Base-by-base conservation (phyloP, 2,797 vertebrate genomes). In the Morelia viridis region DNA sequence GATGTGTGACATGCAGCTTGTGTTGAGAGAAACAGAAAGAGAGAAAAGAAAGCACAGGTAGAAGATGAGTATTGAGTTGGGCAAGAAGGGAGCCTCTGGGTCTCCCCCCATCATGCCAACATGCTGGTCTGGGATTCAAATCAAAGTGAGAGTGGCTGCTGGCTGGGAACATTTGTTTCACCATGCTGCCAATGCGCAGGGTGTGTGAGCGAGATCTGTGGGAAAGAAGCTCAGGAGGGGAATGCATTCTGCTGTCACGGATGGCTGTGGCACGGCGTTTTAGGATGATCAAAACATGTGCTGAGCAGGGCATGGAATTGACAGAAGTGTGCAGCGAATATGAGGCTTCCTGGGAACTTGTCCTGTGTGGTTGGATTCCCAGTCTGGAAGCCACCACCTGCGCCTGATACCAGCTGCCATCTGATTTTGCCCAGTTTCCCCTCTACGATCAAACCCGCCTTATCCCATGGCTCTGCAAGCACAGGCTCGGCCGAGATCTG, bases 131-230 rank as follows among this genome's bases (percentile, higher is more conserved):
- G 87, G 93, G 92, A 84, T 68, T 12, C 7, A 0, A 26, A 41
- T 87, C 65, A 26, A 35, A 85, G 89, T 0, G 1, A 0, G 35
- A 26, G 11, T 0, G 50, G 57, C 0, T 0, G 0, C 1, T 1
- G 91, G 61, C n/a, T 46, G 0, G 26, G 13, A 19, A 31, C 85
- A 22, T 84, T 90, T 68, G 85, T 22, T 46, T 4, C 68, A 22
- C n/a, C 53, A 13, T 7, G 28, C 60, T 15, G 60, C 84, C 28
- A 56, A 92, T 15, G 50, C 26, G 31, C 84, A 31, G 5, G 4
- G 28, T 6, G 5, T 10, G 64, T 68, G 62, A n/a, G 60, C 1
- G 15, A 65, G 15, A 68, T 19, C 24, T 71, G 53, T 17, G 26
- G 17, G 65, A 71, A 80, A 28, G 41, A 3, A 41, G 24, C 56